Evolutionary conservation across 2,113 vertebrate genomes (phyloP).

Genomic region (Lynx canadensis): DNA sequence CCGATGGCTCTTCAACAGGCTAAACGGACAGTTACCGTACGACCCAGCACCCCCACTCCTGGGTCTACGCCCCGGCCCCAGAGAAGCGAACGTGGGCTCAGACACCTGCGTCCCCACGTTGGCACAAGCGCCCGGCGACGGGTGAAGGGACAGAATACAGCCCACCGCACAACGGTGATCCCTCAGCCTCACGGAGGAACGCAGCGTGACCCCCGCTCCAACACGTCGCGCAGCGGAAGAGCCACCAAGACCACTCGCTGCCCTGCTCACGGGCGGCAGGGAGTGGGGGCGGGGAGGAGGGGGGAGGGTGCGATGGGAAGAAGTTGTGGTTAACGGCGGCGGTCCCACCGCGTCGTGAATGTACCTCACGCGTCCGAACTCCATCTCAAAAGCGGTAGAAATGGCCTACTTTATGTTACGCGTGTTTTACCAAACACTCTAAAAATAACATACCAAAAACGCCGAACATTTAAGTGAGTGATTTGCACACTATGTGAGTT

Average conservation of each 20-base stretch:
- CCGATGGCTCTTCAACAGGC: background rate
- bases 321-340: background rate
- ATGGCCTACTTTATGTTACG: background rate
- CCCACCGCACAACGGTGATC: background rate
- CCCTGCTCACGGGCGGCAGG: too few species aligned
- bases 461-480: background rate
- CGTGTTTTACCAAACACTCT: background rate
- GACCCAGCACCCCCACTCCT: background rate
- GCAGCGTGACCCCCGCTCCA: too few species aligned
- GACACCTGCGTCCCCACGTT: background rate
- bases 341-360: background rate
- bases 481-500: background rate
- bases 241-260: background rate
- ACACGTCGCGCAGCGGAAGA: background rate
- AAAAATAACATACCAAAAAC: background rate
- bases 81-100: too few species aligned
- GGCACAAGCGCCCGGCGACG: background rate
- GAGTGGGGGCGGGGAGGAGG: too few species aligned
- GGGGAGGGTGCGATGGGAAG: too few species aligned
- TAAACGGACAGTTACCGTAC: fast-evolving
- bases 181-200: background rate
- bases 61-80: too few species aligned
- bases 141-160: fast-evolving
- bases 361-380: background rate
- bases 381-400: background rate